phyloP scores from a whole-genome alignment of 2,797 vertebrate species.

The Betta splendens region DNA sequence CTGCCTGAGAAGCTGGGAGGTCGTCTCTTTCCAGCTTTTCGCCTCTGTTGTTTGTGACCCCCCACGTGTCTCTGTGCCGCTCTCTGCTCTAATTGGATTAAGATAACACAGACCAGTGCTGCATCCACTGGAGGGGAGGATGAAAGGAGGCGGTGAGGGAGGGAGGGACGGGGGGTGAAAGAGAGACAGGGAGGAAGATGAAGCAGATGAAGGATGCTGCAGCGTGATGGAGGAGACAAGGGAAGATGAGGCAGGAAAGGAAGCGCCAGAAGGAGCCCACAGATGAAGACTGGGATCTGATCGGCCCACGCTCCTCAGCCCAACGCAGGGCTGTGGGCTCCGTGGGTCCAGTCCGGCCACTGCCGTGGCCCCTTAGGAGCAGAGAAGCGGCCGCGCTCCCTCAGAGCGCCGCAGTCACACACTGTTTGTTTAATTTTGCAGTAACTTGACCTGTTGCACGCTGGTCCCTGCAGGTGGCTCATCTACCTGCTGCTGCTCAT shows the following conservation, averaged over 20 bases:
- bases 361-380: too few species aligned
- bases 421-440: too few species aligned
- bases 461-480: slow-evolving; percentile 88
- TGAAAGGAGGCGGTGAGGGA: slow-evolving; percentile 26
- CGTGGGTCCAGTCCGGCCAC: slow-evolving; percentile 33
- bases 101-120: slow-evolving; percentile 42
- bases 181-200: background rate
- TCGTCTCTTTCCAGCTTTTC: background rate
- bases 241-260: slow-evolving; percentile 9
- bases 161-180: slow-evolving; percentile 8
- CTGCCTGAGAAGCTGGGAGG: too few species aligned
- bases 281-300: slow-evolving; percentile 11
- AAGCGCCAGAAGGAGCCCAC: background rate
- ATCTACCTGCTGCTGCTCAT: slow-evolving; percentile 93
- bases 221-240: slow-evolving; percentile 17
- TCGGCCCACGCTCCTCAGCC: too few species aligned
- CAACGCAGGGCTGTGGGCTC: too few species aligned
- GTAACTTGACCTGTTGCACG: too few species aligned
- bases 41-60: too few species aligned
- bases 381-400: too few species aligned
- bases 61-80: slow-evolving; percentile 1
- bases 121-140: slow-evolving; percentile 21
- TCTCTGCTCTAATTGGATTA: slow-evolving; percentile 60
- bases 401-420: too few species aligned
- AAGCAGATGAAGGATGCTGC: slow-evolving; percentile 6